Evolutionary conservation across 2,888 invertebrate genomes (phyloP), one percentile per base, ranked within the genome.

Genomic region (Coelinius sp.): DNA sequence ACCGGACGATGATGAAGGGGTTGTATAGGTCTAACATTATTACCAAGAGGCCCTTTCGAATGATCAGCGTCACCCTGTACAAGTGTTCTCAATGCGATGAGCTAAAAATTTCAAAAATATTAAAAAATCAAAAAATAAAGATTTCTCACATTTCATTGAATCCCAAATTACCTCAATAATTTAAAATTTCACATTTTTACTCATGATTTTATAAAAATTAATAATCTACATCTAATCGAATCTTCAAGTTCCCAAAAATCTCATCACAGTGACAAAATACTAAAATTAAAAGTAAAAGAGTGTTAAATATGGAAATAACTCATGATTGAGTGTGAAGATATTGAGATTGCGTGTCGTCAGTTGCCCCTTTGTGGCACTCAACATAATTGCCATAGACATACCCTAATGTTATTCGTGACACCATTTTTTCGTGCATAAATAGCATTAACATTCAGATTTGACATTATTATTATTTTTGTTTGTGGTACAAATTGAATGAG

Each of bases 21-120:
- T 89, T 97, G 97, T 63, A 96, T 94, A 72, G 98, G 98, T 84
- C 98, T 92, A 89, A 94, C 97, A 90, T 98, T 98, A 90, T 97
- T 97, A 81, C 96, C 97, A 87, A 98, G 92, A 22, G 96, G 96
- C 67, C 96, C 96, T 88, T 94, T 96, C 53, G 95, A 95, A 88
- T 94, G 94, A 83, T 93, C 92, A 82, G 92, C 92, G 86, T 95
- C 95, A 76, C 97, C 96, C 88, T 96, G 96, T 94, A 95, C 95
- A 88, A 97, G 90, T 81, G 94, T 92, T 81, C 96, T 90, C 81
- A 97, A 89, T 76, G 91, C 94, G 88, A 94, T 93, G 88, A 97
- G 90, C 96, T 96, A 89, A 67, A 89, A 90, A 68, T 17, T 52
- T n/a, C 35, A 17, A 38, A n/a, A 22, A 62, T 49, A 38, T 22